phyloP scores from a whole-genome alignment of 2,113 vertebrate genomes.

The Monopterus albus region DNA sequence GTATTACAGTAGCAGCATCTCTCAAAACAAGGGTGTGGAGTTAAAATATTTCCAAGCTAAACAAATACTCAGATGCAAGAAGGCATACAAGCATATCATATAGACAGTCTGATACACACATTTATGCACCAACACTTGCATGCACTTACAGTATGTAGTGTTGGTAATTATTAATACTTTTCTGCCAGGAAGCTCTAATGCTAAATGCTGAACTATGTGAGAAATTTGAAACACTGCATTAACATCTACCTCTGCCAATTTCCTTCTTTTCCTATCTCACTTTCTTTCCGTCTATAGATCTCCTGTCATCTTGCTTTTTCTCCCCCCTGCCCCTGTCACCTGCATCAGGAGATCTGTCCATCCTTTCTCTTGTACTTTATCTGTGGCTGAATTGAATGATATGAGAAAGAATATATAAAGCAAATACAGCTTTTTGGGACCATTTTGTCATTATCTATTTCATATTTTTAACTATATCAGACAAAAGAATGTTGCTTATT shows the following conservation, averaged over 20 bases:
- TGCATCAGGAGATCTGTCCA: neutral
- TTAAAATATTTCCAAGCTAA: conserved; percentile 21
- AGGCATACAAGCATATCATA: neutral
- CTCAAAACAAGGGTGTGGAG: conserved; percentile 17
- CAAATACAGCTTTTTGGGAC: too few species aligned
- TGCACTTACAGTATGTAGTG: neutral
- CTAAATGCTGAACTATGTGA: conserved; percentile 56
- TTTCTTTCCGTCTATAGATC: neutral
- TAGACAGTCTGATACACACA: neutral
- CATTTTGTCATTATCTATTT: neutral
- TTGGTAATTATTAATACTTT: conserved; percentile 66
- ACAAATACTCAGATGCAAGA: conserved; percentile 21
- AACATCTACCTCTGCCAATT: conserved; percentile 25
- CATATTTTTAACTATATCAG: neutral
- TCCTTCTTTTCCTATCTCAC: neutral
- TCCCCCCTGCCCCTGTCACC: neutral
- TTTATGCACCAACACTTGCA: neutral
- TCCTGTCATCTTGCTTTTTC: neutral
- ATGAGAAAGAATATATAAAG: too few species aligned
- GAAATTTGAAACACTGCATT: conserved; percentile 53
- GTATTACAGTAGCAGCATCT: conserved; percentile 25
- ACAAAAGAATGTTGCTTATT: neutral
- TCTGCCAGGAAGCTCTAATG: conserved; percentile 60
- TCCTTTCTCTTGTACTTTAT: neutral
- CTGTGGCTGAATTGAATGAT: neutral